Conservation (phyloP, 2,888 invertebrate species). For the Tupiocoris notatus region DNA sequence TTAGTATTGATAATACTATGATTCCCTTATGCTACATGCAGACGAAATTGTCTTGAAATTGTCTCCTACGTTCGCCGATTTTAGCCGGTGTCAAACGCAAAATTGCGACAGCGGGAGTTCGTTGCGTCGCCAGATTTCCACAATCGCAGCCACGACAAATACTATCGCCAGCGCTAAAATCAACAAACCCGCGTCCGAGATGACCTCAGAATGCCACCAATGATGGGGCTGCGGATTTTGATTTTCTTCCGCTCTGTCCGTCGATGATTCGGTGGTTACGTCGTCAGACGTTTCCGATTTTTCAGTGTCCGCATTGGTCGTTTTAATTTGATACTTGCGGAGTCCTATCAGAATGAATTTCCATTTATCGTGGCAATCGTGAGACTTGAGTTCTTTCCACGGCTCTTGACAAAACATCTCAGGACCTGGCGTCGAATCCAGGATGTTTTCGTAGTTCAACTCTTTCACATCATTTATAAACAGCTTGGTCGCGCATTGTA, state of each 20-base stretch:
- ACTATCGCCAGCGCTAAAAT: background rate
- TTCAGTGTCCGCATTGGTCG: background rate
- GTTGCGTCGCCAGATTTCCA: slow-evolving; percentile 1
- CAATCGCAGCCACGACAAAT: background rate
- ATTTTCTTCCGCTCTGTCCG: background rate
- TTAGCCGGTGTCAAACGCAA: background rate
- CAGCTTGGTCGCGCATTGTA: background rate
- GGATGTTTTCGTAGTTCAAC: background rate
- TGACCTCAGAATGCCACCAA: no score
- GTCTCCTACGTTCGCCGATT: no score
- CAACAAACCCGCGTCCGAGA: background rate
- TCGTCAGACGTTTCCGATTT: background rate
- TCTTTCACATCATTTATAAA: background rate
- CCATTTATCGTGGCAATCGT: background rate
- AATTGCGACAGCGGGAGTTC: background rate
- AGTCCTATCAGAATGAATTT: background rate
- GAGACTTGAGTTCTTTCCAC: background rate
- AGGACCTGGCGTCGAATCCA: background rate
- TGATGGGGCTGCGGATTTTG: background rate
- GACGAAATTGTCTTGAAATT: no score
- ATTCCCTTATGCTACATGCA: no score
- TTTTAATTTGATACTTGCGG: background rate
- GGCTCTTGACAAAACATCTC: background rate
- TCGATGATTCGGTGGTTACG: background rate
- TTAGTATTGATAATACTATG: no score